Evolutionary conservation across 2,113 vertebrate species (phyloP).

Genomic region (Zapornia atra): DNA sequence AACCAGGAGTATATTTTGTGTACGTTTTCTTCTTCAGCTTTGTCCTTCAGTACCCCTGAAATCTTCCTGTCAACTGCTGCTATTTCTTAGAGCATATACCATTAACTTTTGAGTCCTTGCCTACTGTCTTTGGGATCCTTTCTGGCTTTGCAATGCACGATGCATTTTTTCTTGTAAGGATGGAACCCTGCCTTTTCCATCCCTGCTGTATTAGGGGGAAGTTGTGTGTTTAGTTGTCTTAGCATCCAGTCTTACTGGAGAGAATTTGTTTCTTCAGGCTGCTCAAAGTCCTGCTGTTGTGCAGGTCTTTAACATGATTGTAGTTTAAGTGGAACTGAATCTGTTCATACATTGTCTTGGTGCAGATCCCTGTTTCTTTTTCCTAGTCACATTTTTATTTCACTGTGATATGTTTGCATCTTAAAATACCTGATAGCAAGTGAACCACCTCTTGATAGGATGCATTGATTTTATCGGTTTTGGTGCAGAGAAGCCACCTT

Average conservation of each 20-base stretch:
- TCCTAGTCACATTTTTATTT: neutral
- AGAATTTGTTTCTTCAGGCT: neutral
- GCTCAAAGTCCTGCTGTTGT: neutral
- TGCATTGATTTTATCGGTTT: neutral
- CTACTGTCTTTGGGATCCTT: neutral
- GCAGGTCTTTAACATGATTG: neutral
- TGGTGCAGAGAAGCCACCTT: neutral
- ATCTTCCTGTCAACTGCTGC: neutral
- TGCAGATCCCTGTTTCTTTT: neutral
- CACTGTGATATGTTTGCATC: neutral
- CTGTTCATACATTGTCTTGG: neutral
- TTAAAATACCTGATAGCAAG: neutral
- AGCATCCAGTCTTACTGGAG: neutral
- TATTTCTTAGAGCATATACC: neutral
- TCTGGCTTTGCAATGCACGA: neutral
- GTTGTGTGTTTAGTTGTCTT: neutral
- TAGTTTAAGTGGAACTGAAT: neutral
- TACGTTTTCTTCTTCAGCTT: neutral
- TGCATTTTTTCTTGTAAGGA: neutral
- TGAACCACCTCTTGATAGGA: neutral
- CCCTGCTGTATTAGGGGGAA: neutral
- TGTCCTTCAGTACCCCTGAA: neutral
- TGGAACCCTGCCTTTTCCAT: neutral
- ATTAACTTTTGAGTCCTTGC: neutral
- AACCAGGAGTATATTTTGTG: neutral